Base-by-base conservation (phyloP, 2,888 invertebrate genomes). In the Calameuta idolon region DNA sequence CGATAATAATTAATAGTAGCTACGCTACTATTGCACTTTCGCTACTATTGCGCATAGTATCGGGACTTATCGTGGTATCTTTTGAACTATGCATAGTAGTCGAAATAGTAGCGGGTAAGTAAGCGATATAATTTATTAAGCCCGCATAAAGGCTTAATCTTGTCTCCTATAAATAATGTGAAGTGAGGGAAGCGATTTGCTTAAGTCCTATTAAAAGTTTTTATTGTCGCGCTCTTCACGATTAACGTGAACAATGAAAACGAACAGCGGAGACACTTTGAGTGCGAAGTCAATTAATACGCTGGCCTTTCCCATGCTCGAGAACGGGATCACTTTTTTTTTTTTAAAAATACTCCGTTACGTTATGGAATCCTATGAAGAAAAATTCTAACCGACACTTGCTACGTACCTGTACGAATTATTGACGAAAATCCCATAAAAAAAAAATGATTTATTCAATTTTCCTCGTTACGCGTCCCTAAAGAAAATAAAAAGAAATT, bases 131-230 rank as follows among this genome's bases (percentile, higher is more conserved):
- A 85, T n/a, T n/a, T n/a, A n/a, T 82, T 84, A 83, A 82, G 82
- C 80, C 81, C 82, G 81, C 78, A 81, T 84, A 83, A 85, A 81
- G 82, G 80, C 83, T 84, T 85, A 83, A 84, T 84, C 82, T 9
- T 82, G 77, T 77, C 76, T 33, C 34, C 71, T 75, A 69, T 75
- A 78, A 78, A 78, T 75, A 79, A 75, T 35, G 79, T 68, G 69
- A 79, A 76, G 76, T 82, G 80, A 83, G 83, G 79, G 81, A 81
- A 85, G 82, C 85, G 84, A 86, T 87, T 86, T 86, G 84, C 85
- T 86, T 85, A 84, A 85, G 82, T 81, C 83, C 84, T 81, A 85
- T 86, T 84, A 87, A 86, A 78, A 80, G 75, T 81, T 37, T 37
- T 79, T 79, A 78, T 55, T 77, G 79, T 80, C 77, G 75, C 35